Conservation (phyloP, 2,888 invertebrate species). For the Heteropelma amictum region DNA sequence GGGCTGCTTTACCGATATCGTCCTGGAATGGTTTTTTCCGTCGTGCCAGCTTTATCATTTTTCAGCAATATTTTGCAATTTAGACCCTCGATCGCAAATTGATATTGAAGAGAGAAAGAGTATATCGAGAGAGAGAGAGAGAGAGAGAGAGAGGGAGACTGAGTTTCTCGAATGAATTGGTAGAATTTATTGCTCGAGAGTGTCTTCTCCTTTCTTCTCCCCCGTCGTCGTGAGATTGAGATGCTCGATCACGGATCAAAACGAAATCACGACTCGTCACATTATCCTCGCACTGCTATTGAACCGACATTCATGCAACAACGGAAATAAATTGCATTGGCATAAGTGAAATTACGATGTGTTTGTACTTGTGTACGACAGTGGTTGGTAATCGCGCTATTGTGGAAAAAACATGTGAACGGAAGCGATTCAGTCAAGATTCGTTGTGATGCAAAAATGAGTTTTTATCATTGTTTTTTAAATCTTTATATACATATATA, state of each 20-base stretch:
- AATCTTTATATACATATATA: neutral
- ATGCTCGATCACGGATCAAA: slow-evolving; percentile 4
- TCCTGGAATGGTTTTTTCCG: slow-evolving; percentile 7
- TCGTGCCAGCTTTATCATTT: slow-evolving; percentile 38
- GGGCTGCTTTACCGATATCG: neutral
- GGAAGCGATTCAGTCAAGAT: slow-evolving; percentile 14
- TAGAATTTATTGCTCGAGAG: slow-evolving; percentile 23
- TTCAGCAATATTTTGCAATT: slow-evolving; percentile 47
- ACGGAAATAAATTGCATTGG: neutral
- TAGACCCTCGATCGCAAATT: neutral
- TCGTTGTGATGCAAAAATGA: slow-evolving; percentile 15
- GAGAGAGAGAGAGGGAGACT: neutral
- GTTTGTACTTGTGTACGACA: slow-evolving; percentile 13
- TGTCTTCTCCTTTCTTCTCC: slow-evolving; percentile 3
- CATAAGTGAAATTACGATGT: slow-evolving; percentile 26
- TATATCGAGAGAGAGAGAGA: neutral
- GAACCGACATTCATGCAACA: neutral
- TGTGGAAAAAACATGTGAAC: slow-evolving; percentile 27
- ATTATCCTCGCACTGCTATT: slow-evolving; percentile 6
- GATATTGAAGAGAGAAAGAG: slow-evolving; percentile 15
- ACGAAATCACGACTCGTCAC: slow-evolving; percentile 8
- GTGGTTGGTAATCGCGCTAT: slow-evolving; percentile 23
- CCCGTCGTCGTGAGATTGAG: slow-evolving; percentile 26
- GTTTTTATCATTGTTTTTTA: neutral
- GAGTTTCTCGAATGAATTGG: slow-evolving; percentile 7